phyloP scores from a whole-genome alignment of 2,888 invertebrate species.

The Rugalucina vietnamica region DNA sequence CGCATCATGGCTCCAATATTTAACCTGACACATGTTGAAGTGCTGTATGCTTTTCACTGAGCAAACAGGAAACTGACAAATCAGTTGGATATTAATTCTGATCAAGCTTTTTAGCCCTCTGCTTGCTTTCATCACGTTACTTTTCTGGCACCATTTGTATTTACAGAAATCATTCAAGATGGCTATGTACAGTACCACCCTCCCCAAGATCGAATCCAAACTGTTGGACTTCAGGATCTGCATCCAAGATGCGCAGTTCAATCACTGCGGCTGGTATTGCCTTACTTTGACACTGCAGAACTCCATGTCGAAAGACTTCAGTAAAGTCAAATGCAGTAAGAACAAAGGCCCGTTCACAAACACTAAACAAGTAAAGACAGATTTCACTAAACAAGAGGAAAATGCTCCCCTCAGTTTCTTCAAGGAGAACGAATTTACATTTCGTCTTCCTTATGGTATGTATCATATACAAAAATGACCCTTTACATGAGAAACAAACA shows the following conservation, averaged over 20 bases:
- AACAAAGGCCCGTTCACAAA: constrained; percentile 48
- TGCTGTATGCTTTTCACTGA: no score
- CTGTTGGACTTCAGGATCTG: constrained; percentile 74
- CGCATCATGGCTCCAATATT: no score
- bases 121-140: no score
- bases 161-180: not conserved
- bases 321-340: constrained; percentile 41
- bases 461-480: no score
- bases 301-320: constrained; percentile 72
- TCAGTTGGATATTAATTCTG: no score
- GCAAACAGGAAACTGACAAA: no score
- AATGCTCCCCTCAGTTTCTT: constrained; percentile 69
- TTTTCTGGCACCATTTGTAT: no score
- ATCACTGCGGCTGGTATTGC: constrained; percentile 75
- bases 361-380: constrained; percentile 71
- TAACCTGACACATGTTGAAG: no score
- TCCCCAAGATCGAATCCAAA: constrained; percentile 71
- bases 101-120: no score
- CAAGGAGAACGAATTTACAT: constrained; percentile 74
- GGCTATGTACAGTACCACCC: constrained; percentile 54
- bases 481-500: no score
- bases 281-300: constrained; percentile 73
- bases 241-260: constrained; percentile 77
- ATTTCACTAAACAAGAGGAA: constrained; percentile 71
- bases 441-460: constrained; percentile 77